Evolutionary conservation across 2,888 invertebrate genomes (phyloP).

Genomic region (Lasioglossum leucozonium): DNA sequence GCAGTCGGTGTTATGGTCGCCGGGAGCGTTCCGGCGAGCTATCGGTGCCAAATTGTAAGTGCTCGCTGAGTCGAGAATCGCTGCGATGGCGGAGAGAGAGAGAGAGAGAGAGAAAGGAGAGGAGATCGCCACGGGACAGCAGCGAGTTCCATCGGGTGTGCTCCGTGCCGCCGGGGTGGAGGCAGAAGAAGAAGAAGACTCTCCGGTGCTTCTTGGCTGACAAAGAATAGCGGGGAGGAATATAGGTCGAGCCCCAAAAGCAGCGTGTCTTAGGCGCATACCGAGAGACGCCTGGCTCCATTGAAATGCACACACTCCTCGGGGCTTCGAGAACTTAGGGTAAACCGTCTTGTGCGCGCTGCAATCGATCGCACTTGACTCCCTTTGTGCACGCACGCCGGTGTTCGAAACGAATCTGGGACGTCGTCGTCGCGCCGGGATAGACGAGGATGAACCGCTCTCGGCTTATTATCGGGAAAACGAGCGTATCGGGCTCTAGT

Average conservation of each 20-base stretch:
- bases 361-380: constrained; percentile 56
- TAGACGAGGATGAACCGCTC: constrained; percentile 52
- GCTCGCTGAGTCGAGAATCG: neutral
- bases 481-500: constrained; percentile 12
- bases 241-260: constrained; percentile 53
- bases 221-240: constrained; percentile 50
- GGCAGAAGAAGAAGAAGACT: neutral
- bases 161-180: neutral
- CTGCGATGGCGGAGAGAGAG: neutral
- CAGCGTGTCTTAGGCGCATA: constrained; percentile 32
- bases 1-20: constrained; percentile 10
- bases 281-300: constrained; percentile 37
- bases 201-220: constrained; percentile 33
- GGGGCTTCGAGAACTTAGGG: constrained; percentile 33
- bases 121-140: constrained; percentile 20
- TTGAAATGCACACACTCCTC: constrained; percentile 47
- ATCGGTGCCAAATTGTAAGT: constrained; percentile 15
- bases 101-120: neutral
- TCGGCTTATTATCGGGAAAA: constrained; percentile 55
- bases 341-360: constrained; percentile 49
- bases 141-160: constrained; percentile 28
- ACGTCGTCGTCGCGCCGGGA: constrained; percentile 30
- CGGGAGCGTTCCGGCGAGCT: neutral
- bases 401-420: constrained; percentile 64
- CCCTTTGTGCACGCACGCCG: constrained; percentile 39